Percentiles rank a stretch among this genome's conserved stretches.
These are phyloP conservation scores for Apotomis capreana DNA, from an alignment of 2,888 invertebrate species.

Conservation along the genomic window DNA sequence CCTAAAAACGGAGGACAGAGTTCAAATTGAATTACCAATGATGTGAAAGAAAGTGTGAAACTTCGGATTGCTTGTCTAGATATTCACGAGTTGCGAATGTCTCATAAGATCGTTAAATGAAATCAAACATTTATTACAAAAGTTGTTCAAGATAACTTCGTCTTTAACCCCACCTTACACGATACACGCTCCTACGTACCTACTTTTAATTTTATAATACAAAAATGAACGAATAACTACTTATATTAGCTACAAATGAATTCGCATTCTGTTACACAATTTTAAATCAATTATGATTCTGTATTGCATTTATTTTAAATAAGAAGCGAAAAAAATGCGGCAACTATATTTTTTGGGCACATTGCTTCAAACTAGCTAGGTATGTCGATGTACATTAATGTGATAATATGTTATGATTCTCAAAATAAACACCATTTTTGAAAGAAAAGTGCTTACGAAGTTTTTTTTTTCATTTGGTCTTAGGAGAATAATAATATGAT, in stretches of 20 bases:
- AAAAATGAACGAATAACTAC: not conserved
- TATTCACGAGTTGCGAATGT: constrained; percentile 52
- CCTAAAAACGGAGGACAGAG: not conserved
- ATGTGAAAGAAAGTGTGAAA: constrained; percentile 22
- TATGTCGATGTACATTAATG: no score
- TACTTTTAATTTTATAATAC: not conserved
- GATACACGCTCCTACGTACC: constrained; percentile 9
- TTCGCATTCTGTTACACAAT: no score
- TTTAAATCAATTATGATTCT: no score
- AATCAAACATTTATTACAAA: constrained; percentile 62
- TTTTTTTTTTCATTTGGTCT: no score
- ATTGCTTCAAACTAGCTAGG: no score
- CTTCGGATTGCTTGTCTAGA: constrained; percentile 51
- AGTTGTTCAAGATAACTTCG: constrained; percentile 49
- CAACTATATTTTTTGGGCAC: no score
- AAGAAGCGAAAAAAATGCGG: no score
- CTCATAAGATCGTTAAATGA: constrained; percentile 55
- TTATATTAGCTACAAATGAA: not conserved
- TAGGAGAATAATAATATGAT: no score
- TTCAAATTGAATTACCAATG: constrained; percentile 6
- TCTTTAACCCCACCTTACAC: constrained; percentile 49
- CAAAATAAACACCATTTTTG: no score
- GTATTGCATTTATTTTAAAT: no score
- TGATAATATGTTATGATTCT: no score
- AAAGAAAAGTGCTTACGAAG: no score